Conservation (phyloP, 2,888 invertebrate genomes). For the Argyresthia goedartella region DNA sequence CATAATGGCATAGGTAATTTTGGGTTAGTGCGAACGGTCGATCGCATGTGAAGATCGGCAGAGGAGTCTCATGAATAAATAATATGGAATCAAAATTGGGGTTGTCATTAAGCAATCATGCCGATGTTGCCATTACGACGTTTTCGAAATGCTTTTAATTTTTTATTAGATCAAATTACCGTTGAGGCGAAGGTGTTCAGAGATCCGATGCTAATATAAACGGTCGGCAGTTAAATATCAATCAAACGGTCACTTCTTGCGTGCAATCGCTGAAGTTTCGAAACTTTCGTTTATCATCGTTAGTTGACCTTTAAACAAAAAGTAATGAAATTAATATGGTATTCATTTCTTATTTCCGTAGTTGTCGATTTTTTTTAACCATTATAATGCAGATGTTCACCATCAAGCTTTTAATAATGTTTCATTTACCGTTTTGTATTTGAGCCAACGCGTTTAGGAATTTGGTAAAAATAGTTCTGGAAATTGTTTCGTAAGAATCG, state of each 20-base stretch:
- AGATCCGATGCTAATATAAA: slow-evolving; percentile 36
- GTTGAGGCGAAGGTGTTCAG: slow-evolving; percentile 46
- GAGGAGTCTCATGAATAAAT: slow-evolving; percentile 60
- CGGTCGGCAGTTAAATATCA: slow-evolving; percentile 58
- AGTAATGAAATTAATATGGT: no score
- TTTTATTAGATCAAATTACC: slow-evolving; percentile 63
- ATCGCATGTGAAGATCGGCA: slow-evolving; percentile 47
- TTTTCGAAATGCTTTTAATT: slow-evolving; percentile 67
- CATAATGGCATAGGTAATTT: slow-evolving; percentile 64
- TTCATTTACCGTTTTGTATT: no score
- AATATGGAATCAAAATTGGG: slow-evolving; percentile 58
- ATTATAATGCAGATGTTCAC: no score
- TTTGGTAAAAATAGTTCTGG: no score
- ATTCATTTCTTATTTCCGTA: no score
- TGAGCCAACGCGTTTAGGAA: no score
- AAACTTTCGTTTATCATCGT: not conserved
- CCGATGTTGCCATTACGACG: slow-evolving; percentile 56
- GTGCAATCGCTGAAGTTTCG: slow-evolving; percentile 5
- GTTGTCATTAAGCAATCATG: slow-evolving; percentile 65
- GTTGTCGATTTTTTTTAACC: no score
- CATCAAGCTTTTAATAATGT: no score
- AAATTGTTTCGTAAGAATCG: no score
- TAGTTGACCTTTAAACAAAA: no score
- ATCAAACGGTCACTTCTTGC: slow-evolving; percentile 27
- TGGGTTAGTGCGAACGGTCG: slow-evolving; percentile 41